A percentile compares a stretch with the other conserved stretches of the same genome.
Evolutionary conservation across 2,888 invertebrate species (phyloP).

Genomic region (Eupithecia inturbata): DNA sequence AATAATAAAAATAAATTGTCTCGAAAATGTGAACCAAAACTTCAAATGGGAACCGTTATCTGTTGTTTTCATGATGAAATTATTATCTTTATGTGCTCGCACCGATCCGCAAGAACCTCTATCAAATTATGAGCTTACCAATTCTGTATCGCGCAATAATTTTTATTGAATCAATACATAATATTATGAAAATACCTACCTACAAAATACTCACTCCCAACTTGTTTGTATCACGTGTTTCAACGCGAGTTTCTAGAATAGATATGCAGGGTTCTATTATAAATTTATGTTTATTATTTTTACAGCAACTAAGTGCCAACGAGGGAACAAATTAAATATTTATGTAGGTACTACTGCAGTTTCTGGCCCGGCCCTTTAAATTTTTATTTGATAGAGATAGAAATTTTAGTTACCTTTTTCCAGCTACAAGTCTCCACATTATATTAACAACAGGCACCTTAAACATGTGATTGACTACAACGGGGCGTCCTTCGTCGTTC

Average conservation of each 20-base stretch:
- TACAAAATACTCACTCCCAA: not conserved
- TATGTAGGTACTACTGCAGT: not conserved
- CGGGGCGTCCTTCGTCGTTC: constrained; percentile 62
- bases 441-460: constrained; percentile 88
- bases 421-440: constrained; percentile 88
- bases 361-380: not conserved
- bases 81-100: constrained; percentile 15
- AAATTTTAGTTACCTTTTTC: constrained; percentile 74
- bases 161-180: not conserved
- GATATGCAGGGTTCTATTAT: not conserved
- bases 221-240: not conserved
- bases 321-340: not conserved
- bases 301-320: not conserved
- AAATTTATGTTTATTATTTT: not conserved
- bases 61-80: constrained; percentile 35
- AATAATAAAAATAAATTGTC: not conserved
- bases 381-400: not conserved
- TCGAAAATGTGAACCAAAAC: not conserved
- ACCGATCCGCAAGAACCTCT: not conserved
- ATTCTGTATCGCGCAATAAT: not conserved
- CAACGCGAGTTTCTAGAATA: not conserved
- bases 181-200: not conserved
- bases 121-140: not conserved
- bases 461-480: constrained; percentile 84
- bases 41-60: not conserved